Evolutionary conservation across 2,797 vertebrate species (phyloP).

Genomic region (Bovichtus diacanthus): DNA sequence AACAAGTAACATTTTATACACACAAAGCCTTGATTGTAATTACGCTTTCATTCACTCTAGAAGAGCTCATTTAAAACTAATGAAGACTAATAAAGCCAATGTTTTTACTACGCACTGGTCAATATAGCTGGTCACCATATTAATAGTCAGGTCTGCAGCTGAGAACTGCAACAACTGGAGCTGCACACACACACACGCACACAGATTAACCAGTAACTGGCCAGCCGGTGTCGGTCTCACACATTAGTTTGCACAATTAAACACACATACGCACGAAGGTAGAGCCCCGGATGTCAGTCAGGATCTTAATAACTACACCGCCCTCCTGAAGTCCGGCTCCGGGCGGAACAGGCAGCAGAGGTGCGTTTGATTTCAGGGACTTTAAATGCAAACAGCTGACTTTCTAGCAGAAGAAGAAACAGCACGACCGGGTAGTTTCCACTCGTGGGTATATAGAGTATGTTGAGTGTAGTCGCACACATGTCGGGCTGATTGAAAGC

Average conservation of each 20-base stretch:
- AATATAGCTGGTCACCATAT: conserved; percentile 7
- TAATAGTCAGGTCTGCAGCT: conserved; percentile 58
- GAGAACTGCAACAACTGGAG: conserved; percentile 33
- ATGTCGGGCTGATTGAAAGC: not conserved
- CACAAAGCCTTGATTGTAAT: not conserved
- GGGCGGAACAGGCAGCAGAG: conserved; percentile 61
- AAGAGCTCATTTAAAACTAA: not conserved
- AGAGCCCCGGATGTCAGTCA: conserved; percentile 74
- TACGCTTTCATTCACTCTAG: not conserved
- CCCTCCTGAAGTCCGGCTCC: conserved; percentile 78
- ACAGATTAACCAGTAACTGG: conserved; percentile 53
- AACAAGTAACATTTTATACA: not conserved
- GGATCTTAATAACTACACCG: conserved; percentile 67
- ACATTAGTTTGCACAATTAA: conserved; percentile 34
- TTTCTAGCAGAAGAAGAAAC: not conserved
- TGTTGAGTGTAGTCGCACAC: no score
- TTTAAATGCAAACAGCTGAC: conserved; percentile 11
- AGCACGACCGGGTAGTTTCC: not conserved
- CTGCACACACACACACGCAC: conserved; percentile 42
- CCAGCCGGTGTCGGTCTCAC: conserved; percentile 12
- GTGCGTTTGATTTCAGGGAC: conserved; percentile 44
- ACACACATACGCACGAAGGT: conserved; percentile 14
- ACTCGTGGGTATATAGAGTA: not conserved
- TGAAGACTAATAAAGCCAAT: not conserved
- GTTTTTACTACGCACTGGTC: not conserved